Evolutionary conservation across 2,113 vertebrate species (phyloP).

Genomic region (Malurus alboscapulatus): DNA sequence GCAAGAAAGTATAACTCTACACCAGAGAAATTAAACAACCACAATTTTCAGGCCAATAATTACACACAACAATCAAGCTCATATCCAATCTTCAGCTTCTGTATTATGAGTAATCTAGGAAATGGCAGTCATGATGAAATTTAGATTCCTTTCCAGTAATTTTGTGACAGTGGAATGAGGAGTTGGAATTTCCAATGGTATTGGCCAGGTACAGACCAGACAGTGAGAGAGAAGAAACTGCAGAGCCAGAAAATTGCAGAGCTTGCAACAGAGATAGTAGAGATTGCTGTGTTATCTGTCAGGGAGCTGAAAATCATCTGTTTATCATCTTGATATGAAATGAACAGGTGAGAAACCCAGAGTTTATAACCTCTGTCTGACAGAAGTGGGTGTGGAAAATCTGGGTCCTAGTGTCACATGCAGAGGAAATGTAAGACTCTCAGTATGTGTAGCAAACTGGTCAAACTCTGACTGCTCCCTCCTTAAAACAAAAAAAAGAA

Average conservation of each 20-base stretch:
- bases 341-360: not conserved
- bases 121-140: not conserved
- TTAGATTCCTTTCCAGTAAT: not conserved
- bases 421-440: not conserved
- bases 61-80: not conserved
- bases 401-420: not conserved
- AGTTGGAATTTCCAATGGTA: not conserved
- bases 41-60: not conserved
- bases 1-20: not conserved
- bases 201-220: not conserved
- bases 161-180: not conserved
- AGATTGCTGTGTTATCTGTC: not conserved
- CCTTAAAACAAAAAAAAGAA: not conserved
- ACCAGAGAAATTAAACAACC: not conserved
- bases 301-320: not conserved
- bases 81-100: not conserved
- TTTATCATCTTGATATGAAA: not conserved
- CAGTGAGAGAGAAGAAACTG: not conserved
- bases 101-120: not conserved
- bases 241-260: not conserved
- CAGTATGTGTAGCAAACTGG: not conserved
- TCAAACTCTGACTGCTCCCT: not conserved
- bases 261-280: not conserved
- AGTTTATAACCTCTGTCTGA: not conserved
- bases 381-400: not conserved